These are phyloP conservation scores for Aspidapion aeneum DNA, from an alignment of 2,888 invertebrate genomes.

Conservation along the genomic window DNA sequence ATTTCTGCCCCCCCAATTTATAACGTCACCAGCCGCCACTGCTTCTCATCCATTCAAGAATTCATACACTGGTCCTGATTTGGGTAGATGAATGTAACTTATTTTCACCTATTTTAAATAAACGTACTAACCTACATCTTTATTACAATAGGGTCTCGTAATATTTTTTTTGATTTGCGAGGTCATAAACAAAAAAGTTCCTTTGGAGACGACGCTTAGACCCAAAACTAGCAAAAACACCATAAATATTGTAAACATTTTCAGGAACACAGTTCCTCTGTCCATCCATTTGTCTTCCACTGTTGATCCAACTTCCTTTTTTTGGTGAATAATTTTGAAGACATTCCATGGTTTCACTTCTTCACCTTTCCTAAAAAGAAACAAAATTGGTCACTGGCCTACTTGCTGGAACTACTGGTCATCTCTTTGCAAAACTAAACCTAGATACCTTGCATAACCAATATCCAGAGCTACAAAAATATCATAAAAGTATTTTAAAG, in stretches of 20 bases:
- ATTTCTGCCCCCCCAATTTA: no score
- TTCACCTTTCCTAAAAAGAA: constrained; percentile 28
- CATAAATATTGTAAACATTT: constrained; percentile 64
- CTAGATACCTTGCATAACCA: no score
- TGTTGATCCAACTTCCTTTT: constrained; percentile 65
- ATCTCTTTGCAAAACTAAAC: no score
- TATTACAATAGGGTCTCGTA: constrained; percentile 59
- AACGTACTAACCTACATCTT: constrained; percentile 43
- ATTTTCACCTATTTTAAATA: no score
- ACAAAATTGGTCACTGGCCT: no score
- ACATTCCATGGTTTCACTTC: constrained; percentile 62
- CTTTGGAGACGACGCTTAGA: constrained; percentile 69
- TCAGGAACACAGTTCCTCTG: constrained; percentile 58
- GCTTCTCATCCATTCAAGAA: no score
- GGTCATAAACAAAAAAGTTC: constrained; percentile 68
- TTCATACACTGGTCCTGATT: no score
- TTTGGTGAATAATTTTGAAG: constrained; percentile 69
- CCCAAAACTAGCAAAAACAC: constrained; percentile 65
- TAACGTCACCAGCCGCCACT: no score
- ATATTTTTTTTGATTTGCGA: constrained; percentile 60
- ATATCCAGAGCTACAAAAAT: no score
- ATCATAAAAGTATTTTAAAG: no score
- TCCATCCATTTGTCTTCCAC: constrained; percentile 60
- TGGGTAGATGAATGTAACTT: no score
- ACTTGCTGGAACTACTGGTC: no score